A percentile compares a stretch with the other conserved stretches of the same genome.
These are phyloP conservation scores for Cristatella mucedo DNA, from an alignment of 2,888 invertebrate species.

Conservation along the genomic window DNA sequence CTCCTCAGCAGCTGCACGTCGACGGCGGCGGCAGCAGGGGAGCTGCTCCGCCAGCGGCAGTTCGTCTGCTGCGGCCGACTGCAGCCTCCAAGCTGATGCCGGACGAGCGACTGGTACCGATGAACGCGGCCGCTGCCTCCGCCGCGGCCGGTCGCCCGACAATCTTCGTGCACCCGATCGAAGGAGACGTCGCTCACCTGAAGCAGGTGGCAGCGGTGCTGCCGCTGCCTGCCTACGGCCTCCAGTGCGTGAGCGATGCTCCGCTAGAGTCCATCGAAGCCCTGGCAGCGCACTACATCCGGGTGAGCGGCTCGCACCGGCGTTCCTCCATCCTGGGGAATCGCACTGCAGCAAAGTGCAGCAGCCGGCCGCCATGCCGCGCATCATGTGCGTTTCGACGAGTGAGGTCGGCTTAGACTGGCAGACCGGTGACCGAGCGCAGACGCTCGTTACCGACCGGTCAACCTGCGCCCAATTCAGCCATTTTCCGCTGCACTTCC, in stretches of 20 bases:
- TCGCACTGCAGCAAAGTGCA: too few species aligned
- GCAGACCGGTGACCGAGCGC: too few species aligned
- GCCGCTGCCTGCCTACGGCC: slow-evolving; percentile 62
- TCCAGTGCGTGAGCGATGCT: slow-evolving; percentile 66
- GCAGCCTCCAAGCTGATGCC: slow-evolving; percentile 56
- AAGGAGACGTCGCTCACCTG: slow-evolving; percentile 48
- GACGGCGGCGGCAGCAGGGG: slow-evolving; percentile 42
- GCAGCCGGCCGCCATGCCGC: too few species aligned
- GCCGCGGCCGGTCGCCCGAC: slow-evolving; percentile 15
- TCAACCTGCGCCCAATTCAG: too few species aligned
- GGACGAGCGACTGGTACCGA: slow-evolving; percentile 50
- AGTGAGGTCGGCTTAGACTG: too few species aligned
- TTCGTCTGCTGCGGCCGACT: too few species aligned
- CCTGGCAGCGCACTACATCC: slow-evolving; percentile 46
- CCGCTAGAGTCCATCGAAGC: slow-evolving; percentile 56
- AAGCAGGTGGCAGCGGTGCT: slow-evolving; percentile 55
- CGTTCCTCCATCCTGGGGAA: too few species aligned
- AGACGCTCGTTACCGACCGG: too few species aligned
- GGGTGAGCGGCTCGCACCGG: too few species aligned
- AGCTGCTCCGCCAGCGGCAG: slow-evolving; percentile 7
- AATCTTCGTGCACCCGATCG: slow-evolving; percentile 35
- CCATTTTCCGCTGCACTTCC: too few species aligned
- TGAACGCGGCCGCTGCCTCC: slow-evolving; percentile 17
- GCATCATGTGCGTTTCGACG: too few species aligned
- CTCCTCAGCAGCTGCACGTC: slow-evolving; percentile 49